Conservation (phyloP, 2,797 vertebrate genomes). For the Xiphorhynchus erythropygius region DNA sequence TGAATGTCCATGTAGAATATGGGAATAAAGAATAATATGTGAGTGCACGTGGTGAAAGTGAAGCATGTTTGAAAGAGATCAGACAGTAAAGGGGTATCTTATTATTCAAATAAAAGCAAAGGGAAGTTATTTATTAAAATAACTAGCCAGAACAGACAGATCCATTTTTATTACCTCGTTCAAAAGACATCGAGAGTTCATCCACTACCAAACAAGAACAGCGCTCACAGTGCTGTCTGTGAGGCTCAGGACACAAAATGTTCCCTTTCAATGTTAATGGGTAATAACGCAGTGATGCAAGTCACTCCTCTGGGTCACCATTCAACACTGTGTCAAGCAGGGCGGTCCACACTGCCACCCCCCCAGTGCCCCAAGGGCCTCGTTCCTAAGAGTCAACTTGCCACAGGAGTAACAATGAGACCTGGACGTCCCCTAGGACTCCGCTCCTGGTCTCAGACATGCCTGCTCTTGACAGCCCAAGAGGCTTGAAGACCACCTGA, state of each 20-base stretch:
- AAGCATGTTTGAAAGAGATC: neutral
- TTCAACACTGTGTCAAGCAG: neutral
- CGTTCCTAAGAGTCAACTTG: neutral
- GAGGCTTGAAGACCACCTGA: neutral
- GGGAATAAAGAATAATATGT: slow-evolving; percentile 9
- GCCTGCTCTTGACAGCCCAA: neutral
- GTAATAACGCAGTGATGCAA: neutral
- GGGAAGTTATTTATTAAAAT: neutral
- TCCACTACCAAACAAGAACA: neutral
- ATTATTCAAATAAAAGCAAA: slow-evolving; percentile 27
- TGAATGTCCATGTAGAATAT: neutral
- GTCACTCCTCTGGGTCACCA: neutral
- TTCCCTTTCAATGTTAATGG: neutral
- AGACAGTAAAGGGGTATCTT: neutral
- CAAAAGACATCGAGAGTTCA: neutral
- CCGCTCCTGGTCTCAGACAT: neutral
- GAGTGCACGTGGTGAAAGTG: neutral
- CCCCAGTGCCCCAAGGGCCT: neutral
- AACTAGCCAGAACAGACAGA: neutral
- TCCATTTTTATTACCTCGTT: neutral
- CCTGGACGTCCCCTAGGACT: neutral
- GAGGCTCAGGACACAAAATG: neutral
- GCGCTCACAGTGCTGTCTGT: neutral
- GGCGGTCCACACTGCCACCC: neutral
- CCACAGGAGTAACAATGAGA: neutral